A percentile compares a stretch with the other conserved stretches of the same genome.
Evolutionary conservation across 2,797 vertebrate species (phyloP).

Genomic region (Lycodopsis pacificus): DNA sequence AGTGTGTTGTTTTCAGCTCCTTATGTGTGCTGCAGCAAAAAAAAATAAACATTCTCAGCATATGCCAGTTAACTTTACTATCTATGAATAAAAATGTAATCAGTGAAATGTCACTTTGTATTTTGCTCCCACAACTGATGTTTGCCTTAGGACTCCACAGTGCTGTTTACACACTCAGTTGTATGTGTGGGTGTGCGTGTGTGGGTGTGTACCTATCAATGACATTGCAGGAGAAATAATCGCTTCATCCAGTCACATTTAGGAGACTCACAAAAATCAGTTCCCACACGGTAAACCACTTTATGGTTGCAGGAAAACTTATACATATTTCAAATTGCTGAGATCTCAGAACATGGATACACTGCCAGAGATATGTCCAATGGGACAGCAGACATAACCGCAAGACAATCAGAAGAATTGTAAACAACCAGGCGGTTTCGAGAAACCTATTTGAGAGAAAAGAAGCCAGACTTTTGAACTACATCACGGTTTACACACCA

Average conservation of each 20-base stretch:
- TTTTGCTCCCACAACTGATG: constrained; percentile 14
- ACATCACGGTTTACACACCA: not conserved
- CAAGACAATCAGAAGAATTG: not conserved
- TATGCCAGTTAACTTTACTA: constrained; percentile 14
- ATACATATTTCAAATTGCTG: not conserved
- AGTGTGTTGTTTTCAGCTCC: not conserved
- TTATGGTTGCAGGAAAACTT: not conserved
- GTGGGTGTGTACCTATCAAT: not conserved
- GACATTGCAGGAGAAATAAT: not conserved
- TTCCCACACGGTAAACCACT: not conserved
- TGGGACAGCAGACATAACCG: not conserved
- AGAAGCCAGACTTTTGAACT: not conserved
- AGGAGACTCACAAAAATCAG: not conserved
- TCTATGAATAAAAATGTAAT: constrained; percentile 42
- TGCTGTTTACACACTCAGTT: not conserved
- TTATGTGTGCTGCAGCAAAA: constrained; percentile 3
- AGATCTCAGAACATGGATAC: not conserved
- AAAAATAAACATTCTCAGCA: constrained; percentile 11
- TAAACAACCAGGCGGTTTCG: not conserved
- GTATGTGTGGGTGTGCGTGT: not conserved
- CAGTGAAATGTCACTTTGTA: constrained; percentile 26
- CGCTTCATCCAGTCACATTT: not conserved
- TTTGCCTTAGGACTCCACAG: constrained; percentile 3
- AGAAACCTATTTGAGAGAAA: not conserved
- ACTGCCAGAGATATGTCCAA: too few relatives aligned